Conservation (phyloP, 2,888 invertebrate species). For the Melanostoma scalare region DNA sequence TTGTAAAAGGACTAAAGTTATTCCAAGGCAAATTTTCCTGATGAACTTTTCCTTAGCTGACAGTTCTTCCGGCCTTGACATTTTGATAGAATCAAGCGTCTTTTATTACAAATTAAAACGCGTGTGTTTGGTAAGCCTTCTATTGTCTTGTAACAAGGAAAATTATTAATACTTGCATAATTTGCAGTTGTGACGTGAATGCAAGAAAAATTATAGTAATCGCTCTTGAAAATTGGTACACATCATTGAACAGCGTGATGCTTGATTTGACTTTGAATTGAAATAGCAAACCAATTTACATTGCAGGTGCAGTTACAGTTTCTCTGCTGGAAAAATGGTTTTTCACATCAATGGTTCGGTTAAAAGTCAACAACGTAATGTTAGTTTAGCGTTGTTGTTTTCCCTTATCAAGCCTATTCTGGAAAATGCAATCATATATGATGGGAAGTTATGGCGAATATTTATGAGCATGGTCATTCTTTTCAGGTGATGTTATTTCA, state of each 20-base stretch:
- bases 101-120: neutral
- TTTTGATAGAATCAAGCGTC: conserved; percentile 1
- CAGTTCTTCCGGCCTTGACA: neutral
- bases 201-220: neutral
- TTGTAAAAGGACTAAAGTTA: neutral
- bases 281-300: neutral
- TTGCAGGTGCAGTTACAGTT: neutral
- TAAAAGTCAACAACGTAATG: too few relatives aligned
- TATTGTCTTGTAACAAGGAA: too few relatives aligned
- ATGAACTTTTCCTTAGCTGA: neutral
- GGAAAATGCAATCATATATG: too few relatives aligned
- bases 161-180: neutral
- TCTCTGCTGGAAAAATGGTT: too few relatives aligned
- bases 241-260: conserved; percentile 29
- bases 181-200: neutral
- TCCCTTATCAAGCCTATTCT: too few relatives aligned
- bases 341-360: too few relatives aligned
- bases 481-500: too few relatives aligned
- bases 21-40: neutral
- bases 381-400: too few relatives aligned
- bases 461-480: too few relatives aligned
- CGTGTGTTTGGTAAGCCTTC: neutral
- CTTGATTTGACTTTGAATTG: conserved; percentile 9
- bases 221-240: conserved; percentile 11
- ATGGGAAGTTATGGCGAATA: too few relatives aligned